A percentile compares a stretch with the other conserved stretches of the same genome.
Conservation (phyloP, 2,113 vertebrate genomes). For the Nannospalax galili region DNA sequence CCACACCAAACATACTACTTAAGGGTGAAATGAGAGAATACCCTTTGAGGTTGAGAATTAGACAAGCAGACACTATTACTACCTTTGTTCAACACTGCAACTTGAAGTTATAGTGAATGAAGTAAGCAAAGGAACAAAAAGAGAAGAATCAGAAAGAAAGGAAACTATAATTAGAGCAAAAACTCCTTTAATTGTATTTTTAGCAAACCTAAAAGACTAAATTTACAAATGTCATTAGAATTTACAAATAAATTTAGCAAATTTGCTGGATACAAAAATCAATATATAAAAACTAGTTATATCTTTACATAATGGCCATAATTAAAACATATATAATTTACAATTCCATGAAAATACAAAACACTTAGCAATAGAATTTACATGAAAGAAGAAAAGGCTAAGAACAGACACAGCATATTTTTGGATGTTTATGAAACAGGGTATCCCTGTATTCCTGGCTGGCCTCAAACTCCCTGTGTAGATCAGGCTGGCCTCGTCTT, state of each 20-base stretch:
- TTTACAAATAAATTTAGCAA: not conserved
- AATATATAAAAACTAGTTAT: not conserved
- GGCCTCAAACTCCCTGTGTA: too few species aligned
- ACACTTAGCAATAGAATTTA: slow-evolving; percentile 42
- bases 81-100: not conserved
- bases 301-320: slow-evolving; percentile 11
- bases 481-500: too few species aligned
- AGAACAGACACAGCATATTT: not conserved
- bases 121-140: slow-evolving; percentile 35
- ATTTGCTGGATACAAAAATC: slow-evolving; percentile 30
- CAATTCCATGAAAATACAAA: not conserved
- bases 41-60: slow-evolving; percentile 41
- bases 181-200: not conserved
- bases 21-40: slow-evolving; percentile 17
- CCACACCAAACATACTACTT: slow-evolving; percentile 20
- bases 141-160: not conserved
- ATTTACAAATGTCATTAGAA: slow-evolving; percentile 31
- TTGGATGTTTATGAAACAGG: too few species aligned
- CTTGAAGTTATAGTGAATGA: slow-evolving; percentile 3
- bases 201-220: slow-evolving; percentile 31
- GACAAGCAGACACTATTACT: not conserved
- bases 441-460: too few species aligned
- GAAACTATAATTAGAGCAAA: slow-evolving; percentile 7
- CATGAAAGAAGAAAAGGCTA: not conserved
- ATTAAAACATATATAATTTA: slow-evolving; percentile 47